Conservation (phyloP, 2,113 vertebrate species). For the Sceloporus tristichus region DNA sequence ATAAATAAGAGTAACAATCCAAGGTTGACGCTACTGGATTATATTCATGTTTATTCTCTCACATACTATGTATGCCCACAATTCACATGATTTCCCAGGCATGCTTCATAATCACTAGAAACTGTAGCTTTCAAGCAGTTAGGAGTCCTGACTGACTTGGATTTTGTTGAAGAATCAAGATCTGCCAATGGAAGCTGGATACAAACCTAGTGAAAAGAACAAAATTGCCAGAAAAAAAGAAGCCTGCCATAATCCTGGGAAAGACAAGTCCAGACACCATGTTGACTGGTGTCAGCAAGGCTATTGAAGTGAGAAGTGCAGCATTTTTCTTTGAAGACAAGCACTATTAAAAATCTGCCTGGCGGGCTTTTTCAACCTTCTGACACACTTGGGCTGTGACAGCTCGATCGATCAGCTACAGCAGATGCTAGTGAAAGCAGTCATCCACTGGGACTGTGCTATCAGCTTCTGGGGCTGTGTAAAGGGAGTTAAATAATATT, state of each 20-base stretch:
- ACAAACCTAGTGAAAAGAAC: constrained; percentile 23
- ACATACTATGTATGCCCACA: background rate
- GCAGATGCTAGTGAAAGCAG: constrained; percentile 48
- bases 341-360: constrained; percentile 65
- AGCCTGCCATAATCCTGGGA: constrained; percentile 32
- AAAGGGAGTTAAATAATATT: constrained; percentile 46
- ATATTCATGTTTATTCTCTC: constrained; percentile 9
- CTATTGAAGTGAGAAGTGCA: constrained; percentile 49
- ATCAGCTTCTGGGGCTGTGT: constrained; percentile 37
- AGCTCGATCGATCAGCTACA: constrained; percentile 52
- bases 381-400: constrained; percentile 43
- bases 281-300: constrained; percentile 46
- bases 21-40: background rate
- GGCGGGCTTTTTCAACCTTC: background rate
- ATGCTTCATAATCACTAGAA: constrained; percentile 18
- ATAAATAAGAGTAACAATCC: background rate
- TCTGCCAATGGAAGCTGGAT: constrained; percentile 1
- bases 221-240: constrained; percentile 18
- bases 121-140: constrained; percentile 14
- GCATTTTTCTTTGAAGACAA: constrained; percentile 63
- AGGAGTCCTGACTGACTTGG: constrained; percentile 25
- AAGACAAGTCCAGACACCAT: background rate
- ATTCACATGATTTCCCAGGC: constrained; percentile 13
- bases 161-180: constrained; percentile 15
- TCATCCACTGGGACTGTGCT: background rate